Evolutionary conservation across 2,113 vertebrate genomes (phyloP), one percentile per base, ranked within the genome.

Genomic region (Lates calcarifer): DNA sequence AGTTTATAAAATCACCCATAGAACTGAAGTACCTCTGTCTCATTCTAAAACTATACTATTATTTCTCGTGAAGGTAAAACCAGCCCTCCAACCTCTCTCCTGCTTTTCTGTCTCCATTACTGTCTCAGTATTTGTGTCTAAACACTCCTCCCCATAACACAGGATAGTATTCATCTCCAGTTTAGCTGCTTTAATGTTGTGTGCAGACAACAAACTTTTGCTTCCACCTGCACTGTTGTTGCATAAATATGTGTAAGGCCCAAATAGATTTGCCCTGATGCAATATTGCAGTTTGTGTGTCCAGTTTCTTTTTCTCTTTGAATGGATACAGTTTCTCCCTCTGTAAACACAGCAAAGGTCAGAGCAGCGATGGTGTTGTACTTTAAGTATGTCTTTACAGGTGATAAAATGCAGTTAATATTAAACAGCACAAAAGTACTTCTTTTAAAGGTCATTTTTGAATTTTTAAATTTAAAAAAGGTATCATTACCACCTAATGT

Each of bases 41-140:
- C 78, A 64, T 68, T 85, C 49, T 66, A 72, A 74, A 85, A 82
- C n/a, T n/a, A 84, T 22, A 75, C 73, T 53, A 41, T 39, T 76
- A 58, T 22, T 68, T 49, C 58, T 73, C 31, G 0, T 43, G 24
- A 64, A 22, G 43, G 79, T 77, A 71, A 87, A n/a, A 33, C 61
- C 26, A 57, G 26, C 43, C 49, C 4, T 14, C 4, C 1, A 2
- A 7, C 20, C 45, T 7, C 18, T 18, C 18, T 20, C 18, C 17
- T 4, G 1, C 1, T 13, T 12, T 49, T 74, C 37, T 9, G 53
- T 43, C 71, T 20, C 45, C 64, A 29, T 47, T 14, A n/a, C 31
- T 33, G 56, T 33, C 65, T 71, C 61, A 15, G 15, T 89, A 56
- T 93, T 90, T 91, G 86, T 93, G 83, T 86, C 77, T 13, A 87